Evolutionary conservation across 2,797 vertebrate species (phyloP).

Genomic region (Lithobates pipiens): DNA sequence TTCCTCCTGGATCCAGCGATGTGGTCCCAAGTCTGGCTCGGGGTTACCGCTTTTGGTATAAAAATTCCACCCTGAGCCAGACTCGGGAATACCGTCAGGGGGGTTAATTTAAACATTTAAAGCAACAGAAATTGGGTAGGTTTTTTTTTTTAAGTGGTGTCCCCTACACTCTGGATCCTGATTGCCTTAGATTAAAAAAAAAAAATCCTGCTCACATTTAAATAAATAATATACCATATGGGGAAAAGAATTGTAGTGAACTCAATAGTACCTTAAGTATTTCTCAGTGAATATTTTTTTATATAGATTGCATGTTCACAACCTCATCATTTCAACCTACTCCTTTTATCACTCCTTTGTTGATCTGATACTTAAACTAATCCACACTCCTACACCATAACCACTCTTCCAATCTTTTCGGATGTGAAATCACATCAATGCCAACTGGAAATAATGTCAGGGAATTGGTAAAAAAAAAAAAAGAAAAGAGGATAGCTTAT

Average conservation of each 20-base stretch:
- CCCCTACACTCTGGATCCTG: not conserved
- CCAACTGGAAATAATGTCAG: not conserved
- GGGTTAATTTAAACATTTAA: too few relatives aligned
- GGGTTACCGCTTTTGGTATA: too few relatives aligned
- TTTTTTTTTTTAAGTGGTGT: not conserved
- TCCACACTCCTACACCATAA: not conserved
- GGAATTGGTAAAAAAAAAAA: not conserved
- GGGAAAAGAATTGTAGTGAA: not conserved
- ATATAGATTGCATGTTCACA: not conserved
- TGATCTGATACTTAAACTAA: not conserved
- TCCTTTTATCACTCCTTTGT: not conserved
- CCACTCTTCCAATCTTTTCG: not conserved
- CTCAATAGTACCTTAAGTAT: not conserved
- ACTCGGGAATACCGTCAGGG: too few relatives aligned
- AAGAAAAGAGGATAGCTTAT: not conserved
- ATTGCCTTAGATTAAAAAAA: not conserved
- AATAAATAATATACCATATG: too few relatives aligned
- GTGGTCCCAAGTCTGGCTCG: too few relatives aligned
- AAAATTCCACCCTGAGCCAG: too few relatives aligned
- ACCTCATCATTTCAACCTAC: not conserved
- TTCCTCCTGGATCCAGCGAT: too few relatives aligned
- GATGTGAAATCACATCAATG: not conserved
- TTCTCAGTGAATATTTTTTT: not conserved
- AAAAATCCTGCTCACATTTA: not conserved
- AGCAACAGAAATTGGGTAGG: too few relatives aligned